Base-by-base conservation (phyloP, 2,888 invertebrate species). In the Tupiocoris notatus region DNA sequence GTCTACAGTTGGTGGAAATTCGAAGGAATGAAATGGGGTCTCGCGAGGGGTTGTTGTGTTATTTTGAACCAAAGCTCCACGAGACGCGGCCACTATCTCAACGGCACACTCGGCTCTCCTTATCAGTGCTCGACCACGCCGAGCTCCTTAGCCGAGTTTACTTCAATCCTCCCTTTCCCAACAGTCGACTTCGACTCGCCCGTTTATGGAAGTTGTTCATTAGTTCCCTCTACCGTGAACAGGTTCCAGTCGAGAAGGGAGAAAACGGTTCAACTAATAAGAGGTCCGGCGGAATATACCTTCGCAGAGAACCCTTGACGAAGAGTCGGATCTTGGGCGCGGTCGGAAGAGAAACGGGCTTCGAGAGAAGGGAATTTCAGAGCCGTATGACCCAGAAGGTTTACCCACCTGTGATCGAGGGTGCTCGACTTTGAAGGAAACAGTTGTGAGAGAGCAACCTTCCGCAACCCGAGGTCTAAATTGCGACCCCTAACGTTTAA, bases 171-270 rank as follows among this genome's bases (percentile, higher is more conserved):
- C 23, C 70, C 70, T 16, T 7, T 3, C 39, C 39, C 3, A 39
- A 39, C 39, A 39, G 6, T 39, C 39, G 39, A 39, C 39, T 39
- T 39, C 39, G 39, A 12, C 12, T 12, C 39, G 39, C 65, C 65
- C 65, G 24, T 70, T 70, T 24, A 59, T 70, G 70, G 24, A 70
- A 70, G 22, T 70, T 59, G 70, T 70, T 70, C 70, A 59, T 70
- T 70, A 70, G 70, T 58, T 58, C 70, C 17, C 59, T 24, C 58
- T 59, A 70, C 70, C 70, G 56, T 67, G n/a, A 18, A 59, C n/a
- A 3, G 59, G 59, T 18, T 59, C 59, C 39, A 39, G 39, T 39
- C 39, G 39, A 12, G 39, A 39, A 39, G 39, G 39, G 39, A 39
- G 39, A 39, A 39, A 39, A 39, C 59, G 59, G 59, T 18, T 59